phyloP scores from a whole-genome alignment of 1,140 invertebrate genomes.

The Phymastichus coffea region DNA sequence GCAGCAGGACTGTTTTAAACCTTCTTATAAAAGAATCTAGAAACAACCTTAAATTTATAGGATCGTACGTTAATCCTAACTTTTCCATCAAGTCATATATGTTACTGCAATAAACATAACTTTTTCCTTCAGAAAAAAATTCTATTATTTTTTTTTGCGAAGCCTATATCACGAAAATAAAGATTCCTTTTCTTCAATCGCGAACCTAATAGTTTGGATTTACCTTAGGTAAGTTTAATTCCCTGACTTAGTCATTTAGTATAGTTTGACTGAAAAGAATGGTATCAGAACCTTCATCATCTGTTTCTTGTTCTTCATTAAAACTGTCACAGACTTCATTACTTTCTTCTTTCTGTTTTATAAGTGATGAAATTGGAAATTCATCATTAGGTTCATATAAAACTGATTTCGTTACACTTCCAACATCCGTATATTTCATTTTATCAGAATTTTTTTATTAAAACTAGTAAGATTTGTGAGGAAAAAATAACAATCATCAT shows the following conservation, averaged over 20 bases:
- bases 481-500: too few species aligned
- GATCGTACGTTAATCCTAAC: not conserved
- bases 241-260: not conserved
- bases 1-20: slow-evolving; percentile 35
- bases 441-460: not conserved
- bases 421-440: not conserved
- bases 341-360: not conserved
- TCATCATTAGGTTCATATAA: too few species aligned
- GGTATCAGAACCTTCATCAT: not conserved
- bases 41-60: slow-evolving; percentile 35
- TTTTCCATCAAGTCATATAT: slow-evolving; percentile 2
- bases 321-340: not conserved
- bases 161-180: not conserved
- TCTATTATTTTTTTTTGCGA: too few species aligned
- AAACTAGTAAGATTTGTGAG: not conserved
- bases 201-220: not conserved
- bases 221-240: not conserved
- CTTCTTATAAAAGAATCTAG: slow-evolving; percentile 29
- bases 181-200: not conserved
- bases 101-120: slow-evolving; percentile 9
- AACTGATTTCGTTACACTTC: not conserved
- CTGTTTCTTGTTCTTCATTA: not conserved
- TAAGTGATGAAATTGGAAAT: not conserved
- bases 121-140: too few species aligned
- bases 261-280: not conserved